A percentile compares a stretch with the other conserved stretches of the same genome.
phyloP scores from a whole-genome alignment of 2,113 vertebrate species.

The Bufo bufo region DNA sequence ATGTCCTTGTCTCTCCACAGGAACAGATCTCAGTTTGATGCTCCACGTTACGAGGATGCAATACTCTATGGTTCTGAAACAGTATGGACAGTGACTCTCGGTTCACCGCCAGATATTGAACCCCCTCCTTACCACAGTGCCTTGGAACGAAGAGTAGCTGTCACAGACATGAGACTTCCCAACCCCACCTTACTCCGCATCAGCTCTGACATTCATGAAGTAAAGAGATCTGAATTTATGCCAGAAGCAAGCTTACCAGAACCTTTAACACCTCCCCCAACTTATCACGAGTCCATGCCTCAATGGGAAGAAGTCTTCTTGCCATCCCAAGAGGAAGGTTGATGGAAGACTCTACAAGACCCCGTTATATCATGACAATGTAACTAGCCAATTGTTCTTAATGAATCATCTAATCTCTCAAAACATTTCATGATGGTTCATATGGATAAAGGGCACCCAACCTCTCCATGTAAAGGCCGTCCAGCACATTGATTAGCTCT shows the following conservation, averaged over 20 bases:
- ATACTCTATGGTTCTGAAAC: slow-evolving; percentile 13
- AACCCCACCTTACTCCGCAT: slow-evolving; percentile 35
- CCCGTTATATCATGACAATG: background rate
- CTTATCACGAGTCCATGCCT: background rate
- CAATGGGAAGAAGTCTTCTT: slow-evolving; percentile 31
- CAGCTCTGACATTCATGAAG: slow-evolving; percentile 53
- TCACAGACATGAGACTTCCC: background rate
- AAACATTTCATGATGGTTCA: background rate
- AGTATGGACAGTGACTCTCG: slow-evolving; percentile 40
- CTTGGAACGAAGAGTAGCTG: background rate
- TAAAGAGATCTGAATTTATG: background rate
- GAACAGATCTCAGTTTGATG: background rate
- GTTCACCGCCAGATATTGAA: slow-evolving; percentile 1
- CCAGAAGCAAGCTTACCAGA: slow-evolving; percentile 24
- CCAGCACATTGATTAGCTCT: background rate
- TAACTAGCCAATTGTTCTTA: background rate
- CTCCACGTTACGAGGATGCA: slow-evolving; percentile 47
- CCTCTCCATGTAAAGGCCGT: background rate
- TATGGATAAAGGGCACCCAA: background rate
- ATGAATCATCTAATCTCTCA: background rate
- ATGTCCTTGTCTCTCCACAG: background rate
- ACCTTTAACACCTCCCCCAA: slow-evolving; percentile 45
- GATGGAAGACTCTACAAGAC: background rate
- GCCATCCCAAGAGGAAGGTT: slow-evolving; percentile 2
- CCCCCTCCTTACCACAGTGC: slow-evolving; percentile 36